phyloP scores from a whole-genome alignment of 2,113 vertebrate genomes.

The Orcinus orca region DNA sequence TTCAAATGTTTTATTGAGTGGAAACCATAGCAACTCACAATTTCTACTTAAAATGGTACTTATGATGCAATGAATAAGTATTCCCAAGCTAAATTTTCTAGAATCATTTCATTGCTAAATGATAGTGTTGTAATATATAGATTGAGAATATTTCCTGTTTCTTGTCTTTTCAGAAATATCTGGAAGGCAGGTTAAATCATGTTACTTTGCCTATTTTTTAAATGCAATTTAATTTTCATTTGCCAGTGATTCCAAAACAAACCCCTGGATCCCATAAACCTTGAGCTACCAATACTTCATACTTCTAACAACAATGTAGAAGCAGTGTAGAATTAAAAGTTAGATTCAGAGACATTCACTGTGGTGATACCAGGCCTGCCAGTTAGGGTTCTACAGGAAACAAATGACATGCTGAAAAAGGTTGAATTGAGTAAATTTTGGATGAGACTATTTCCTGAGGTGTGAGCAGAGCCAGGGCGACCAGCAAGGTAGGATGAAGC shows the following conservation, averaged over 20 bases:
- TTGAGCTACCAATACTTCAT: not conserved
- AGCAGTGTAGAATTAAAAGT: not conserved
- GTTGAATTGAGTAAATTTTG: not conserved
- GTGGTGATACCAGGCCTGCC: not conserved
- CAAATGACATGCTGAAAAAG: not conserved
- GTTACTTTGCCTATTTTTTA: not conserved
- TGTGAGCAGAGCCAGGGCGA: not conserved
- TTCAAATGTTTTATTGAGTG: not conserved
- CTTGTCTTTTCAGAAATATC: constrained; percentile 5
- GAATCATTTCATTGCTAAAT: not conserved
- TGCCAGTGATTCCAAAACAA: not conserved
- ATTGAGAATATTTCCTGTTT: not conserved
- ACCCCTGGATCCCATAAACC: not conserved
- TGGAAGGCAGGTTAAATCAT: not conserved
- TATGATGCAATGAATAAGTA: not conserved
- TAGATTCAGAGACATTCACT: not conserved
- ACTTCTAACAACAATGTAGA: not conserved
- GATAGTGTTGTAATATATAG: no score
- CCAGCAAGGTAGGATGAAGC: not conserved
- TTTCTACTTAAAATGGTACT: not conserved
- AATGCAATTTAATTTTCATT: not conserved
- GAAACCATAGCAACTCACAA: not conserved
- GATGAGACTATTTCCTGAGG: not conserved
- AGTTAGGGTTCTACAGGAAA: not conserved
- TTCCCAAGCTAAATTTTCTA: not conserved